A percentile compares a stretch with the other conserved stretches of the same genome.
phyloP scores from a whole-genome alignment of 2,797 vertebrate genomes.

The Falco naumanni region DNA sequence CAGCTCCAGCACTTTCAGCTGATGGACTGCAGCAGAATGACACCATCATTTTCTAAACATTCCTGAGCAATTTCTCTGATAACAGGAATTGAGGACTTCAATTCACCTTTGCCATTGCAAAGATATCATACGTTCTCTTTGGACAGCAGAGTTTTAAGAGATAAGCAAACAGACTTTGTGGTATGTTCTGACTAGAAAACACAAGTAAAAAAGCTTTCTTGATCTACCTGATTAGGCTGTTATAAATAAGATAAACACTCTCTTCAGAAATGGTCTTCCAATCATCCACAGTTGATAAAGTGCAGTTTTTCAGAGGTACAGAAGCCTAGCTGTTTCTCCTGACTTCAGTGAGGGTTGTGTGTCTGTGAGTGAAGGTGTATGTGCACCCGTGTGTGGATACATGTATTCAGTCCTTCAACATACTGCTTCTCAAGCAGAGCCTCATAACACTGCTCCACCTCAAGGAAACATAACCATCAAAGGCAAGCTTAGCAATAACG shows the following conservation, averaged over 20 bases:
- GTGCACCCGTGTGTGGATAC: accelerated
- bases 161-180: constrained; percentile 66
- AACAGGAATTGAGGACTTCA: not conserved
- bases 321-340: not conserved
- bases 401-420: too few species aligned
- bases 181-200: constrained; percentile 62
- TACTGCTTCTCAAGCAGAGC: not conserved
- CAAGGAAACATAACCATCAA: constrained; percentile 40
- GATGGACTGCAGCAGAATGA: not conserved
- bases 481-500: not conserved
- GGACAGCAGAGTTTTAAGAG: constrained; percentile 49
- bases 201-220: constrained; percentile 45
- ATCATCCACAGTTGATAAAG: not conserved
- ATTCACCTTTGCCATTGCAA: constrained; percentile 34
- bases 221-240: constrained; percentile 44
- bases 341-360: not conserved
- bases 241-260: not conserved
- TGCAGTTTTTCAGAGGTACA: not conserved
- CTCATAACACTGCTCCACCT: not conserved
- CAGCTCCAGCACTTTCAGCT: not conserved
- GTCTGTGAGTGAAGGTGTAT: not conserved
- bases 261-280: not conserved
- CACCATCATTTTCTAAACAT: not conserved
- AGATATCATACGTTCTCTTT: not conserved
- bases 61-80: not conserved